Percentiles rank a stretch among this genome's conserved stretches.
Conservation (phyloP, 2,888 invertebrate genomes). For the Ligdia adustata region DNA sequence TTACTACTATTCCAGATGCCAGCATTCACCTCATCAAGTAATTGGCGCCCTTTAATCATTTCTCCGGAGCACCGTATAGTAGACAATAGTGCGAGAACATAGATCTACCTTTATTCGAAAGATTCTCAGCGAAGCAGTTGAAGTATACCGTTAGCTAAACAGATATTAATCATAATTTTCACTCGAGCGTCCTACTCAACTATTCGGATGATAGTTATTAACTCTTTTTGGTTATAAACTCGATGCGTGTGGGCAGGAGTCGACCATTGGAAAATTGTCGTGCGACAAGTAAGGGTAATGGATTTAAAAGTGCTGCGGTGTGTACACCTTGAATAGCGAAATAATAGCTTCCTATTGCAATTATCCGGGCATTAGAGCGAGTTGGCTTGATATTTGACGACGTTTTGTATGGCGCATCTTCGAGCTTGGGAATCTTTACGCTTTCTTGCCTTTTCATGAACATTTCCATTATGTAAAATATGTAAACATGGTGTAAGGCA, state of each 20-base stretch:
- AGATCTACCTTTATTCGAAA: conserved; percentile 30
- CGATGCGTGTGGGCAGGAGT: conserved; percentile 73
- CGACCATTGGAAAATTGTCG: conserved; percentile 80
- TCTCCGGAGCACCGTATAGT: conserved; percentile 37
- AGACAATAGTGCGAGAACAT: conserved; percentile 26
- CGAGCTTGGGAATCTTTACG: conserved; percentile 17
- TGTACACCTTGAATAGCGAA: conserved; percentile 70
- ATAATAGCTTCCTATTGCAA: conserved; percentile 78
- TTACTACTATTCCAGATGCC: conserved; percentile 44
- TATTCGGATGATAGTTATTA: conserved; percentile 81
- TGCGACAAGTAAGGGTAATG: conserved; percentile 77
- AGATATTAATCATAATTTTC: conserved; percentile 84
- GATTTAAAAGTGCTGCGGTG: conserved; percentile 74
- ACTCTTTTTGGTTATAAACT: conserved; percentile 68
- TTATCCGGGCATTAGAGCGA: conserved; percentile 55
- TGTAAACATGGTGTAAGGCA: too few relatives aligned
- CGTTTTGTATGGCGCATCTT: conserved; percentile 39
- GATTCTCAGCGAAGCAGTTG: conserved; percentile 55
- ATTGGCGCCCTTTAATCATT: conserved; percentile 67
- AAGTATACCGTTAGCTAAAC: conserved; percentile 75
- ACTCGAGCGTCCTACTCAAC: conserved; percentile 73
- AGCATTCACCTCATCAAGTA: conserved; percentile 54
- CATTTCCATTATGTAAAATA: too few relatives aligned
- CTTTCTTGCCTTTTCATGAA: background rate
- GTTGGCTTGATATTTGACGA: conserved; percentile 50